Conservation (phyloP, 2,113 vertebrate genomes). For the Balaeniceps rex region DNA sequence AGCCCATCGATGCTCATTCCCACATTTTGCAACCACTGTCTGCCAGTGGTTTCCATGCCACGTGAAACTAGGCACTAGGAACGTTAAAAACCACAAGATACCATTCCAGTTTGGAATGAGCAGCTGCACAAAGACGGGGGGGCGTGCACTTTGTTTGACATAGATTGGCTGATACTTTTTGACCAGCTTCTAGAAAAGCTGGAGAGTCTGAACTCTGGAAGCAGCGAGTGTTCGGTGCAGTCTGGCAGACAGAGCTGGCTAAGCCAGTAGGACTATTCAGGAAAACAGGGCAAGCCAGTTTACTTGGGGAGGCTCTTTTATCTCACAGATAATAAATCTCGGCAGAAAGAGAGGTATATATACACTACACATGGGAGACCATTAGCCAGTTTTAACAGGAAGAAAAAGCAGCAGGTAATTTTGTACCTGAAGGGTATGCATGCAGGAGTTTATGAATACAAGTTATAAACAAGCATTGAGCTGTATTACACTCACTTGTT, state of each 20-base stretch:
- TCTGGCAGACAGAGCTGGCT: background rate
- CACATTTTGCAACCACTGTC: background rate
- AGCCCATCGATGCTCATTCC: background rate
- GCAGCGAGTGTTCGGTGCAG: background rate
- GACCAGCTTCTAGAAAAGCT: background rate
- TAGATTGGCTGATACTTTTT: background rate
- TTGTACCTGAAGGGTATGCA: background rate
- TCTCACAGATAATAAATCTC: background rate
- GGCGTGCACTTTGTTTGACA: background rate
- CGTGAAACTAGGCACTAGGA: background rate
- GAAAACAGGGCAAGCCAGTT: background rate
- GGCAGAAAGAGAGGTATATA: background rate
- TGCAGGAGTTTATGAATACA: background rate
- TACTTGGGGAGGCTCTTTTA: background rate
- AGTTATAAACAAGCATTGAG: background rate
- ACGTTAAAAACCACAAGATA: background rate
- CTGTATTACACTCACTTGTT: background rate
- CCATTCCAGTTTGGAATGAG: background rate
- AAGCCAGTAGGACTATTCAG: background rate
- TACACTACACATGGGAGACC: accelerated
- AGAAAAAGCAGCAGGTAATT: background rate
- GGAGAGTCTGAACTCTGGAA: background rate
- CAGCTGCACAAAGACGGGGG: background rate
- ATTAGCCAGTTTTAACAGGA: background rate
- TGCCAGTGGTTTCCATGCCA: background rate